phyloP scores from a whole-genome alignment of 2,888 invertebrate species.

The Orthosia cruda region DNA sequence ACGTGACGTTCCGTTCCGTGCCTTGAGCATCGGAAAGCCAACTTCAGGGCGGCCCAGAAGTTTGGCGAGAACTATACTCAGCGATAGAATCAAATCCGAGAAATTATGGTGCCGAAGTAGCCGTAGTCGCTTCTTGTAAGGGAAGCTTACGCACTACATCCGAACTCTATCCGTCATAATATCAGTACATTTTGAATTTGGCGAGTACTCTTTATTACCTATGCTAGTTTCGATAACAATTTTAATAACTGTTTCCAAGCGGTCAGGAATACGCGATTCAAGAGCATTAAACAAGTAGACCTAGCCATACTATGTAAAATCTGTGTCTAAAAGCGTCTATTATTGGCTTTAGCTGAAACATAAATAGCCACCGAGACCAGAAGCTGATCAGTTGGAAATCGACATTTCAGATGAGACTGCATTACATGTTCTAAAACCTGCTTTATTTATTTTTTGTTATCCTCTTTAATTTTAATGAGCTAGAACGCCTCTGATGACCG shows the following conservation, averaged over 20 bases:
- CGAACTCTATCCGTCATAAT: too few species aligned
- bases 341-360: slow-evolving; percentile 19
- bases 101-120: too few species aligned
- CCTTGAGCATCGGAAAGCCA: too few species aligned
- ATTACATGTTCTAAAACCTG: neutral
- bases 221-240: neutral
- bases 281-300: neutral
- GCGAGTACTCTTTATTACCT: neutral
- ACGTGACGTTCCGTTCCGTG: too few species aligned
- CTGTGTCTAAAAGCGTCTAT: slow-evolving; percentile 35
- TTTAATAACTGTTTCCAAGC: neutral
- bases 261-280: neutral
- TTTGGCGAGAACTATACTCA: too few species aligned
- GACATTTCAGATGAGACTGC: neutral
- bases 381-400: slow-evolving; percentile 1
- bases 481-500: neutral
- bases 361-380: slow-evolving; percentile 30
- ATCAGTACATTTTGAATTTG: too few species aligned
- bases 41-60: too few species aligned
- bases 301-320: neutral
- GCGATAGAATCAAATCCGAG: too few species aligned
- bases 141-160: too few species aligned
- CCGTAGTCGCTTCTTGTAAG: too few species aligned
- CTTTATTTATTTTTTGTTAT: slow-evolving; percentile 7
- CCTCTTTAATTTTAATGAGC: neutral